phyloP scores from a whole-genome alignment of 2,888 invertebrate genomes.

The Synergus laeviventris region DNA sequence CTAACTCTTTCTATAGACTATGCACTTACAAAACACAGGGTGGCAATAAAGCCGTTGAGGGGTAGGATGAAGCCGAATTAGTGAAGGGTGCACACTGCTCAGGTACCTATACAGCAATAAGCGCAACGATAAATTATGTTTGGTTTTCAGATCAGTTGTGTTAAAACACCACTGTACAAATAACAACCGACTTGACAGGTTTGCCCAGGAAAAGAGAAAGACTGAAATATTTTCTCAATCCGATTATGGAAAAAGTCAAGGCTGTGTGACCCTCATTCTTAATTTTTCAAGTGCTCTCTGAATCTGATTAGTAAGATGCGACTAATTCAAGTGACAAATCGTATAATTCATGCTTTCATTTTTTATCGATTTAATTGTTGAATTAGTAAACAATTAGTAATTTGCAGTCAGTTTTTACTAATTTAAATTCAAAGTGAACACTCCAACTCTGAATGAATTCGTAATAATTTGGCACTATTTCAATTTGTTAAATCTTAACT shows the following conservation, averaged over 20 bases:
- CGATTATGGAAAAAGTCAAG: slow-evolving; percentile 26
- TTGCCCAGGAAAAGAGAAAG: slow-evolving; percentile 18
- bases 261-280: not conserved
- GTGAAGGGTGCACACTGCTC: not conserved
- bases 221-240: slow-evolving; percentile 29
- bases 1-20: slow-evolving; percentile 58
- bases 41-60: slow-evolving; percentile 30
- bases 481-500: too few species aligned
- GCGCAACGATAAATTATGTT: slow-evolving; percentile 38
- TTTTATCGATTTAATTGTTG: too few species aligned
- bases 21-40: slow-evolving; percentile 41
- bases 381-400: too few species aligned
- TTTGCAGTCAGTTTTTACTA: too few species aligned
- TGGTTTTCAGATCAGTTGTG: slow-evolving; percentile 29
- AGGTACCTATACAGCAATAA: slow-evolving; percentile 36
- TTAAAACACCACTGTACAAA: slow-evolving; percentile 27
- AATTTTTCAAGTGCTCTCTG: not conserved
- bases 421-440: too few species aligned
- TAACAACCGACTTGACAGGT: slow-evolving; percentile 17
- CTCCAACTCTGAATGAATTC: too few species aligned
- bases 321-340: too few species aligned
- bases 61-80: slow-evolving; percentile 40
- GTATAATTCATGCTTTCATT: too few species aligned
- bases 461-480: too few species aligned
- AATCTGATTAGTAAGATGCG: too few species aligned